Percentiles rank a stretch among this genome's conserved stretches.
phyloP scores from a whole-genome alignment of 1,140 invertebrate species.

The Pentalonia nigronervosa region DNA sequence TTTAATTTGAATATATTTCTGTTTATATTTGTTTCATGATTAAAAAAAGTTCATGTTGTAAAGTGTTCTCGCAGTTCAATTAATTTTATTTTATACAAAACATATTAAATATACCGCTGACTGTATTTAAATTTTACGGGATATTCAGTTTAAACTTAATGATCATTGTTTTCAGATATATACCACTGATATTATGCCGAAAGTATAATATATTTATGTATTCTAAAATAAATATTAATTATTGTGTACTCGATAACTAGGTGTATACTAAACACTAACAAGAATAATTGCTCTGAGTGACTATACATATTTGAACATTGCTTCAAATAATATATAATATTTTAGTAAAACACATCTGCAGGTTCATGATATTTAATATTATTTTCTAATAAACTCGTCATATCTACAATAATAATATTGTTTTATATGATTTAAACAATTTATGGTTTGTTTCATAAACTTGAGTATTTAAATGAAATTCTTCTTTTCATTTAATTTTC shows the following conservation, averaged over 20 bases:
- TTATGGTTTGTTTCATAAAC: fast-evolving
- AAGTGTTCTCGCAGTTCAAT: background rate
- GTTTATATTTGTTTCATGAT: background rate
- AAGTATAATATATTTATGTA: background rate
- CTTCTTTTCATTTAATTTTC: background rate
- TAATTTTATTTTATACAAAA: background rate
- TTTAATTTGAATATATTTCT: background rate
- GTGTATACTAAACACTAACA: background rate
- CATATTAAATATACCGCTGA: background rate
- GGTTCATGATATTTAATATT: background rate
- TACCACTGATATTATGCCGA: background rate
- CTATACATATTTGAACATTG: background rate
- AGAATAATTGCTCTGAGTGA: background rate
- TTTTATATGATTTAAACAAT: background rate
- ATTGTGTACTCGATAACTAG: background rate
- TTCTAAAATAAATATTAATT: slow-evolving; percentile 23
- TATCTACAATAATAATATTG: background rate
- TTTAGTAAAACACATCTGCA: background rate
- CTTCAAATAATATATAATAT: too few species aligned
- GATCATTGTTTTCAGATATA: background rate
- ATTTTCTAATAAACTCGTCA: background rate
- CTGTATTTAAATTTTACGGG: background rate
- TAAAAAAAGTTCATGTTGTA: background rate
- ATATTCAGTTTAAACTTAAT: background rate
- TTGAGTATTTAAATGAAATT: background rate